Evolutionary conservation across 2,113 vertebrate genomes (phyloP).

Genomic region (Hypanus sabinus): DNA sequence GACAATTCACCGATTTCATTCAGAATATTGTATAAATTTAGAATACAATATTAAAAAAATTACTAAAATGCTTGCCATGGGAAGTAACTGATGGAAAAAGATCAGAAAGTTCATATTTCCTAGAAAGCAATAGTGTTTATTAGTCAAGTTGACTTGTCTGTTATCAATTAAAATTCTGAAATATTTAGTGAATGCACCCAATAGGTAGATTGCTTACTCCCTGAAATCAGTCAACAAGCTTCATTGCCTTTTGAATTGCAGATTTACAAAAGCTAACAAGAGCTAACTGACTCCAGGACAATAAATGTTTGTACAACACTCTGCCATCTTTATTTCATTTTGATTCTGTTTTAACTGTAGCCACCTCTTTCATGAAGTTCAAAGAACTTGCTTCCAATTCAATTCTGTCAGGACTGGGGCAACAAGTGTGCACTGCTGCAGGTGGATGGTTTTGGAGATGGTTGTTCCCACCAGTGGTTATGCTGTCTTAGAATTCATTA

Average conservation of each 20-base stretch:
- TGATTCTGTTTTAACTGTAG: not conserved
- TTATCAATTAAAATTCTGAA: not conserved
- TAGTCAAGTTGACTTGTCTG: not conserved
- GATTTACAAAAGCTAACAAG: not conserved
- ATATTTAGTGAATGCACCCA: not conserved
- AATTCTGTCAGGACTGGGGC: too few species aligned
- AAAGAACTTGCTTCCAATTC: too few species aligned
- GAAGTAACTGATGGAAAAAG: not conserved
- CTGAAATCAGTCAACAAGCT: too few species aligned
- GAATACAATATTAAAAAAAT: too few species aligned
- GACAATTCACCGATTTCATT: not conserved
- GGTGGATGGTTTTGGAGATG: too few species aligned
- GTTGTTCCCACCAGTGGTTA: too few species aligned
- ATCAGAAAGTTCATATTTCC: not conserved
- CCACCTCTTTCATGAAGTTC: too few species aligned
- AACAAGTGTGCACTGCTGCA: too few species aligned
- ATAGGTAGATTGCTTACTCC: too few species aligned
- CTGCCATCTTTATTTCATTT: not conserved
- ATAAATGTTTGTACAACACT: not conserved
- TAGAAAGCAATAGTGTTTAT: not conserved
- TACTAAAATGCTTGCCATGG: not conserved
- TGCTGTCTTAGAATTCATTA: too few species aligned
- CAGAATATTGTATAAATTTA: not conserved
- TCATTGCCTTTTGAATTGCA: not conserved
- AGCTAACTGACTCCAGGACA: not conserved